Conservation (phyloP, 2,113 vertebrate genomes). For the Bettongia penicillata region DNA sequence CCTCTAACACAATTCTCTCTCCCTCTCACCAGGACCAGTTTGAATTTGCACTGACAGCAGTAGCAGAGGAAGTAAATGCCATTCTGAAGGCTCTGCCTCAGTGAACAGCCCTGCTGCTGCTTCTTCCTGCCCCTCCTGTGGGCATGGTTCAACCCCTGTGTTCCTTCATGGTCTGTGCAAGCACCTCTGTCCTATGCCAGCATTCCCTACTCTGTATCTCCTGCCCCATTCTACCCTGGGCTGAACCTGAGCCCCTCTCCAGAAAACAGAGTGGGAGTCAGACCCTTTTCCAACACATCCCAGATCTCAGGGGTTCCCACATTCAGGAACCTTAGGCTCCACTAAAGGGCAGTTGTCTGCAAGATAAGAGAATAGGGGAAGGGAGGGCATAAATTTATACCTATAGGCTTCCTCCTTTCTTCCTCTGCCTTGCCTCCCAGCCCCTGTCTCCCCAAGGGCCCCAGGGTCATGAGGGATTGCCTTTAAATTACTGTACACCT, state of each 20-base stretch:
- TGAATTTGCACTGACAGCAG: conserved; percentile 96
- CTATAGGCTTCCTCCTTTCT: not conserved
- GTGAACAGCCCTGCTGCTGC: conserved; percentile 79
- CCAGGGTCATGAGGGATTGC: not conserved
- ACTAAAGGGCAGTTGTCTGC: not conserved
- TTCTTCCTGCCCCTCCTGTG: not conserved
- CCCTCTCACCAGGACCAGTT: conserved; percentile 94
- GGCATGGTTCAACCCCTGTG: conserved; percentile 16
- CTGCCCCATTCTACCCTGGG: not conserved
- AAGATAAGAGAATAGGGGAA: not conserved
- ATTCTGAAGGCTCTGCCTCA: conserved; percentile 97
- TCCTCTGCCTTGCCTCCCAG: not conserved
- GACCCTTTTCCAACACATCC: not conserved
- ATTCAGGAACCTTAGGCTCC: fast-evolving
- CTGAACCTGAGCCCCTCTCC: not conserved
- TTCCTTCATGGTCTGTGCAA: conserved; percentile 56
- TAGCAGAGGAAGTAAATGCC: conserved; percentile 98
- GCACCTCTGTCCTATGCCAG: conserved; percentile 46
- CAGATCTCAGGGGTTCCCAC: not conserved
- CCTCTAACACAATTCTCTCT: not conserved
- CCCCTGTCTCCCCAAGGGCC: not conserved
- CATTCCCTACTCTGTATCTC: not conserved
- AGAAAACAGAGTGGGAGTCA: not conserved
- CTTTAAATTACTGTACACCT: not conserved
- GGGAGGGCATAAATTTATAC: not conserved